A percentile compares a stretch with the other conserved stretches of the same genome.
phyloP scores from a whole-genome alignment of 2,113 vertebrate genomes.

The Hemiscyllium ocellatum region DNA sequence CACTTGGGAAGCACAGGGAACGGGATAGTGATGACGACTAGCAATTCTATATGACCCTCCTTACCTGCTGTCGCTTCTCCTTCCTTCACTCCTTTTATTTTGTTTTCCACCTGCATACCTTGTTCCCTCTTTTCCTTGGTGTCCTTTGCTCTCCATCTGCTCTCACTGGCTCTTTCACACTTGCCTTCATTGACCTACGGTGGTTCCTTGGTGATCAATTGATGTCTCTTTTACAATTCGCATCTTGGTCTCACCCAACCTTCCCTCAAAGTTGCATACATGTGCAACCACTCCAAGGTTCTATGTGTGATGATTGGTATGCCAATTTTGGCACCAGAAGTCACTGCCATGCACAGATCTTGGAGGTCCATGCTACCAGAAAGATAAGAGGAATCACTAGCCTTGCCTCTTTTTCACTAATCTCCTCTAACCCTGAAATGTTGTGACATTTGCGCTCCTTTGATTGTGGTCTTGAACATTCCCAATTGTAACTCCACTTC shows the following conservation, averaged over 20 bases:
- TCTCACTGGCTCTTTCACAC: neutral
- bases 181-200: neutral
- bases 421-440: neutral
- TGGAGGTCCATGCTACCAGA: too few species aligned
- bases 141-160: too few species aligned
- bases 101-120: neutral
- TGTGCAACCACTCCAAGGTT: too few species aligned
- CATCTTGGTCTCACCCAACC: neutral
- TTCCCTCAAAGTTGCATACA: too few species aligned
- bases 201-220: neutral
- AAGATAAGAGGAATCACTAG: too few species aligned
- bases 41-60: neutral
- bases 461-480: neutral
- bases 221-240: neutral
- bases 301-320: too few species aligned
- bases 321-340: too few species aligned
- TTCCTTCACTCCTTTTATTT: neutral
- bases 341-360: too few species aligned
- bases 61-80: neutral
- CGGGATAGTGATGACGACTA: neutral
- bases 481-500: too few species aligned
- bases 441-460: neutral
- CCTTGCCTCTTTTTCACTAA: neutral
- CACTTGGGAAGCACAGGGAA: neutral
- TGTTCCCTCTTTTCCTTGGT: too few species aligned